Evolutionary conservation across 2,797 vertebrate species (phyloP).

Genomic region (Micrastur ruficollis): DNA sequence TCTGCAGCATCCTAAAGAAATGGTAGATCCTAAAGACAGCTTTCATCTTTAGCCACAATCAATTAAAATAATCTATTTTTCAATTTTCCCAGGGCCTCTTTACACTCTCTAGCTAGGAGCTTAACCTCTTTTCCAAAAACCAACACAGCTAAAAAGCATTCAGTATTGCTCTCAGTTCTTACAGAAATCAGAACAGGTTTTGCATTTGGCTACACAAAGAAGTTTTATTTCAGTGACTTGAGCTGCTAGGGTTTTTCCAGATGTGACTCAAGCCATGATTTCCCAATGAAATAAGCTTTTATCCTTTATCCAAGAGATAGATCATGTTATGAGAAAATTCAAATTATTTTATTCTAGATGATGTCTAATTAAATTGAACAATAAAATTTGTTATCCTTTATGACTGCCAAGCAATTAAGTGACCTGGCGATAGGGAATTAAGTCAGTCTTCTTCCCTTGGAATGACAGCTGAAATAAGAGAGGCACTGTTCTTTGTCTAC

Average conservation of each 20-base stretch:
- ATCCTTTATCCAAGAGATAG: background rate
- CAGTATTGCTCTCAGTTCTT: background rate
- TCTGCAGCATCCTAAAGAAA: background rate
- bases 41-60: background rate
- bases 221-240: slow-evolving; percentile 28
- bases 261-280: slow-evolving; percentile 13
- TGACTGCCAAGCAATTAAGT: slow-evolving; percentile 35
- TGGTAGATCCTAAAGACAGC: background rate
- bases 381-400: slow-evolving; percentile 54
- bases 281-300: slow-evolving; percentile 39
- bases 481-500: slow-evolving; percentile 15
- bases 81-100: background rate
- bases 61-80: slow-evolving; percentile 23
- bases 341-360: slow-evolving; percentile 36
- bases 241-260: background rate
- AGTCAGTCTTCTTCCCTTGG: slow-evolving; percentile 34
- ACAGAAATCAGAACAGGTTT: background rate
- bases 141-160: background rate
- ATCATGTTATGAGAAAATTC: slow-evolving; percentile 20
- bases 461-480: slow-evolving; percentile 52
- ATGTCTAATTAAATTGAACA: slow-evolving; percentile 53
- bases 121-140: background rate
- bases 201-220: slow-evolving; percentile 22
- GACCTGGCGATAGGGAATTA: slow-evolving; percentile 40
- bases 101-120: background rate